Percentiles rank a stretch among this genome's conserved stretches.
Conservation (phyloP, 1,140 invertebrate species). For the Propsilocerus akamusi region DNA sequence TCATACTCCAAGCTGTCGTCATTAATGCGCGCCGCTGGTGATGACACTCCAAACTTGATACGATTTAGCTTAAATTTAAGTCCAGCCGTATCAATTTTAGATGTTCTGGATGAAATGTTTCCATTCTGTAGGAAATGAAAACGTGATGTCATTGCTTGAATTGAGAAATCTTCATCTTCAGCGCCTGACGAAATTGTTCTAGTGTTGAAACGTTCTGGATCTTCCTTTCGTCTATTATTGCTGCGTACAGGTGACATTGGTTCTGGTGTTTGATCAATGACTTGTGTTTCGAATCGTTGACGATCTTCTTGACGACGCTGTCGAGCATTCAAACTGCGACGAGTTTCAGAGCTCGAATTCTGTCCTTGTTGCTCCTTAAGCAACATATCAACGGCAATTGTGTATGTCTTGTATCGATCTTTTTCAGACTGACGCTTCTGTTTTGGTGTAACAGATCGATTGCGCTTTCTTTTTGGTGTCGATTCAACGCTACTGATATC, state of each 20-base stretch:
- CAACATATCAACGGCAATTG: slow-evolving; percentile 37
- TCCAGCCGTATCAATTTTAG: background rate
- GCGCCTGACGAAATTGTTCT: slow-evolving; percentile 19
- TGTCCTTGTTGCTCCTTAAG: slow-evolving; percentile 10
- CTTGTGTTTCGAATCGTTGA: slow-evolving; percentile 48
- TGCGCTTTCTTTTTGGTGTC: slow-evolving; percentile 40
- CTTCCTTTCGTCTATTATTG: background rate
- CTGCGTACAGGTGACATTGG: background rate
- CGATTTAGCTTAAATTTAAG: background rate
- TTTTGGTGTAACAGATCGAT: slow-evolving; percentile 46
- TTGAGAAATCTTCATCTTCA: slow-evolving; percentile 29
- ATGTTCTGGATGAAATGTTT: background rate
- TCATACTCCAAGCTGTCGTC: slow-evolving; percentile 27
- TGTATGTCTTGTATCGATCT: slow-evolving; percentile 62
- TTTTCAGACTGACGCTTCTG: slow-evolving; percentile 49
- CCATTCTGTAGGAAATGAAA: slow-evolving; percentile 16
- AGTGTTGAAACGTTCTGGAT: background rate
- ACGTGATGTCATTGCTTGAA: slow-evolving; percentile 17
- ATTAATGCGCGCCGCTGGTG: slow-evolving; percentile 11
- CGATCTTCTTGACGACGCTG: slow-evolving; percentile 44
- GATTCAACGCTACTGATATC: slow-evolving; percentile 49
- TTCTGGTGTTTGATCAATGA: slow-evolving; percentile 17
- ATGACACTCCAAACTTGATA: background rate
- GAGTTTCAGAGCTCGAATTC: slow-evolving; percentile 13
- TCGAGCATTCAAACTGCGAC: slow-evolving; percentile 35